Percentiles rank a stretch among this genome's conserved stretches.
Evolutionary conservation across 2,113 vertebrate genomes (phyloP).

Genomic region (Capricornis sumatraensis): DNA sequence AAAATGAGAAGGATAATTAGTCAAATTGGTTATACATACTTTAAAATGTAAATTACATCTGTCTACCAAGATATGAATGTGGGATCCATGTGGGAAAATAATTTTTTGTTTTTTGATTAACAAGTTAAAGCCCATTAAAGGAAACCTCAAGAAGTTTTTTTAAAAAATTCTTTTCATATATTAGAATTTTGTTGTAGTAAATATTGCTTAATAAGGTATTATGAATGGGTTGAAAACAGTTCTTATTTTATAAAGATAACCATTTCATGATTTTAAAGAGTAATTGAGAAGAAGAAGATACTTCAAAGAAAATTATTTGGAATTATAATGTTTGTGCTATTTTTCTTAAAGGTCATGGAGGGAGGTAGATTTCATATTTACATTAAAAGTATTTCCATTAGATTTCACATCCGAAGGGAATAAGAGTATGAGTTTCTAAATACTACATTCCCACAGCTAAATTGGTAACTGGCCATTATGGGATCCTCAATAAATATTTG

Average conservation of each 20-base stretch:
- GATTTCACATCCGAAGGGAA: neutral
- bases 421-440: neutral
- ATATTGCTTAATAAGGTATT: neutral
- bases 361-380: neutral
- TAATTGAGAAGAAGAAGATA: neutral
- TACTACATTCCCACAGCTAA: neutral
- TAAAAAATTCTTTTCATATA: neutral
- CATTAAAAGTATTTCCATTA: neutral
- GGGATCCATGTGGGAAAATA: neutral
- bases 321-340: neutral
- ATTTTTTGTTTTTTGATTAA: neutral
- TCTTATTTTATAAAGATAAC: neutral
- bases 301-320: neutral
- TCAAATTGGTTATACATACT: neutral
- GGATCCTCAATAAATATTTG: neutral
- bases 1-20: neutral
- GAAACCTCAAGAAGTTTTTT: neutral
- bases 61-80: neutral
- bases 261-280: neutral
- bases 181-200: neutral
- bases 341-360: neutral
- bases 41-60: neutral
- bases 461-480: neutral
- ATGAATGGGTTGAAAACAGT: neutral
- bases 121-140: neutral